Percentiles rank a stretch among this genome's conserved stretches.
phyloP scores from a whole-genome alignment of 2,113 vertebrate genomes.

The Sturnira hondurensis region DNA sequence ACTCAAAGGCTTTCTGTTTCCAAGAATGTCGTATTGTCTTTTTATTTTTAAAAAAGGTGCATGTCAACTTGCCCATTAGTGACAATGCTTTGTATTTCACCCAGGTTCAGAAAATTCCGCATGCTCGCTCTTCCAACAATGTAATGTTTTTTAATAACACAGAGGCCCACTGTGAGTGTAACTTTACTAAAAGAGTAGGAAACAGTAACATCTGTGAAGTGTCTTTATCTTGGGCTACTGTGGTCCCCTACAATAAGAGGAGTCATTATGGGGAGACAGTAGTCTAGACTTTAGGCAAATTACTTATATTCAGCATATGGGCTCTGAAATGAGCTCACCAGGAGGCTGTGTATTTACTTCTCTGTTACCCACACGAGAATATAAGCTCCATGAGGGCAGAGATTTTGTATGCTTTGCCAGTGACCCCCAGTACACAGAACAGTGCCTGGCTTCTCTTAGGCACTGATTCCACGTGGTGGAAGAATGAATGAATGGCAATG shows the following conservation, averaged over 20 bases:
- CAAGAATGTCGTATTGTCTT: neutral
- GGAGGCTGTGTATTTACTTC: neutral
- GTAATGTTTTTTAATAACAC: neutral
- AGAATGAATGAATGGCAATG: rapidly evolving
- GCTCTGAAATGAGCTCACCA: neutral
- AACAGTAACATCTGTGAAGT: neutral
- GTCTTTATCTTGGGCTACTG: rapidly evolving
- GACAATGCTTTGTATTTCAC: conserved; percentile 44
- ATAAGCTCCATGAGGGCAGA: neutral
- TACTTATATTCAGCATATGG: neutral
- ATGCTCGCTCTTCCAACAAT: neutral
- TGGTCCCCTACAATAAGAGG: neutral
- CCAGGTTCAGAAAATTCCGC: neutral
- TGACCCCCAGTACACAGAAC: neutral
- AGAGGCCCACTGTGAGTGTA: neutral
- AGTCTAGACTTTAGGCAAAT: neutral
- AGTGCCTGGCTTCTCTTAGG: rapidly evolving
- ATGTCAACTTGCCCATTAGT: conserved; percentile 56
- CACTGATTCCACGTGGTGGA: rapidly evolving
- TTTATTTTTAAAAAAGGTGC: neutral
- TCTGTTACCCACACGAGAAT: neutral
- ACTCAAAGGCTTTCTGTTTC: neutral
- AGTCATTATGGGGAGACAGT: rapidly evolving
- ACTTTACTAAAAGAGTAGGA: neutral
- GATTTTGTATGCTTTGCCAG: neutral